Evolutionary conservation across 2,888 invertebrate genomes (phyloP).

Genomic region (Acrobasis repandana): DNA sequence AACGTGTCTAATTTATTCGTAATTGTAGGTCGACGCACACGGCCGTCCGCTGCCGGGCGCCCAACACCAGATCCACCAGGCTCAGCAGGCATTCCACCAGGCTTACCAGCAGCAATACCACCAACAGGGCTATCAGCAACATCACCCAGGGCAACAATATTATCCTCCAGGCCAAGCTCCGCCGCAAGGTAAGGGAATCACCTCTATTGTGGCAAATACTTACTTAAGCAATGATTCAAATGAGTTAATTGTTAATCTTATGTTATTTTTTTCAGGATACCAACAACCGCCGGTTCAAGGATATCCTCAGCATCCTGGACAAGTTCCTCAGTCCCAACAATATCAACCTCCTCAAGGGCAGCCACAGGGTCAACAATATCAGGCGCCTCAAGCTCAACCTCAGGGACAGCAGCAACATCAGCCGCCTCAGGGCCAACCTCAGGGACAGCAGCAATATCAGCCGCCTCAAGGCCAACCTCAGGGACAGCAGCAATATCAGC

Average conservation of each 20-base stretch:
- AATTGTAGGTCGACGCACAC: constrained; percentile 62
- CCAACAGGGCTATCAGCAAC: constrained; percentile 38
- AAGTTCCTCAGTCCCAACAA: constrained; percentile 30
- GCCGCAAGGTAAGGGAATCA: constrained; percentile 23
- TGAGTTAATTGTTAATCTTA: neutral
- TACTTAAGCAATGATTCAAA: neutral
- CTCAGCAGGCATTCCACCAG: constrained; percentile 44
- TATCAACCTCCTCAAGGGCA: constrained; percentile 31
- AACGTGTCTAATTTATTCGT: neutral
- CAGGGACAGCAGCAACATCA: constrained; percentile 35
- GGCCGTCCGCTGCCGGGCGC: constrained; percentile 69
- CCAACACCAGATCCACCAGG: constrained; percentile 67
- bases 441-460: constrained; percentile 33
- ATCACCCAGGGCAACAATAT: constrained; percentile 38
- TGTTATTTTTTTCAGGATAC: constrained; percentile 25
- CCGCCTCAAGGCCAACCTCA: constrained; percentile 31
- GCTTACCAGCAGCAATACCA: constrained; percentile 51
- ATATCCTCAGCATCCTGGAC: constrained; percentile 44
- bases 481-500: constrained; percentile 26
- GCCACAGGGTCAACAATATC: constrained; percentile 33
- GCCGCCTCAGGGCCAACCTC: constrained; percentile 32
- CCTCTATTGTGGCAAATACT: constrained; percentile 21
- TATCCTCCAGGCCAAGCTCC: constrained; percentile 40
- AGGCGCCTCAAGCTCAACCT: constrained; percentile 30
- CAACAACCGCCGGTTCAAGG: constrained; percentile 35